Conservation (phyloP, 2,113 vertebrate genomes). For the Cephalopholis sonnerati region DNA sequence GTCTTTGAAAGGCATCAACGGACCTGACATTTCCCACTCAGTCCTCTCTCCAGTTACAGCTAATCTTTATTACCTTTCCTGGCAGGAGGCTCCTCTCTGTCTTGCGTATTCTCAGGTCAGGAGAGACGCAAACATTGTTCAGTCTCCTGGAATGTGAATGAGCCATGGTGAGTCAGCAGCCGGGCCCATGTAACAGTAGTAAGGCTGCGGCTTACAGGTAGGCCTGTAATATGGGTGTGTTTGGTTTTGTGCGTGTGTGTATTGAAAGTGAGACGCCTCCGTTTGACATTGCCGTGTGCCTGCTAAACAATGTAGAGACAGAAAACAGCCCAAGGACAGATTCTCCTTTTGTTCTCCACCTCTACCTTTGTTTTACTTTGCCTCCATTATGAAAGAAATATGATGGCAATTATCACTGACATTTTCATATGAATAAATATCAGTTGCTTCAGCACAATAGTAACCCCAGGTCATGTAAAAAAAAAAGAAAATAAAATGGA, state of each 20-base stretch:
- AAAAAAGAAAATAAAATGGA: neutral
- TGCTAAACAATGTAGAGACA: constrained; percentile 24
- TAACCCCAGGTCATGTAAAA: neutral
- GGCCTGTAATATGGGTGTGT: constrained; percentile 10
- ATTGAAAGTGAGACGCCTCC: constrained; percentile 13
- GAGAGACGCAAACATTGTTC: constrained; percentile 42
- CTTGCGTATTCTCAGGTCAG: neutral
- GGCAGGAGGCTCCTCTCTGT: constrained; percentile 1
- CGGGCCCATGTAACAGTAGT: constrained; percentile 22
- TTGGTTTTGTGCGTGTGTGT: constrained; percentile 5
- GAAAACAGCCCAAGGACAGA: constrained; percentile 12
- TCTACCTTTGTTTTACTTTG: constrained; percentile 3
- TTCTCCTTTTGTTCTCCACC: constrained; percentile 13
- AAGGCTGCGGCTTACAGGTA: constrained; percentile 38
- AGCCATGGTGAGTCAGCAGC: constrained; percentile 46
- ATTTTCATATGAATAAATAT: constrained; percentile 30
- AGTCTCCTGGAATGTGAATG: constrained; percentile 53
- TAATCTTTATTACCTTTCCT: constrained; percentile 39
- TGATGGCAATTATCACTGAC: neutral
- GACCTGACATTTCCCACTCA: constrained; percentile 45
- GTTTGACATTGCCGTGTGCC: constrained; percentile 25
- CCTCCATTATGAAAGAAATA: neutral
- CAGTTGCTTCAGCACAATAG: neutral
- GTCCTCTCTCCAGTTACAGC: constrained; percentile 44
- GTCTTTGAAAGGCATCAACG: constrained; percentile 50